Base-by-base conservation (phyloP, 2,888 invertebrate genomes). In the Ernsta delagoae region DNA sequence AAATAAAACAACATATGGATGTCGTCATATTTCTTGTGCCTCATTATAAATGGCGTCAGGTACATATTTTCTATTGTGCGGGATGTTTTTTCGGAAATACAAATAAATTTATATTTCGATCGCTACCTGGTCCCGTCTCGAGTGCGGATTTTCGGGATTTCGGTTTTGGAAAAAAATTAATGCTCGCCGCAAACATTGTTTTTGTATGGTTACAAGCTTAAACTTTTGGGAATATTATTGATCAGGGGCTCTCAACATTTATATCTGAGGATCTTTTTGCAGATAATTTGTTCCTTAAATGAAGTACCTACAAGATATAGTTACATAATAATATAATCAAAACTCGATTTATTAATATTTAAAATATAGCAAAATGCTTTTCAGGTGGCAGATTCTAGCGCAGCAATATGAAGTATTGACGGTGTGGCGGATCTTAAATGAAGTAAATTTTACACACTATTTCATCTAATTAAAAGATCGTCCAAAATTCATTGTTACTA, bases 121-220 rank as follows among this genome's bases (percentile, higher is more conserved):
- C 78, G 92, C 93, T 93, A 92, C 93, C 92, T 93, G 92, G 84
- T 75, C 92, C 92, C 91, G 84, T 75, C 79, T 84, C 79, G 85
- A 91, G 88, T 87, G 88, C 86, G 85, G 89, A 89, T 89, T 90
- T 87, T 87, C 87, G 89, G 90, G 85, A 88, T 88, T 87, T 85
- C 67, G 83, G 82, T 82, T 88, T 88, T 79, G 76, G 77, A 83
- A 90, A 93, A 89, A 92, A 90, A 83, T 71, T 77, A 81, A 89
- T 86, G 88, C 85, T 88, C 88, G 88, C 93, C 92, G 86, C 92
- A 92, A 92, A 92, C 91, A 92, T 91, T 90, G 92, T 92, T 90
- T 92, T 90, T 93, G 83, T 91, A 53, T 61, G 71, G 70, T 79
- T 81, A 80, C 80, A 81, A 82, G 83, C 54, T 65, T 60, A 69